phyloP scores from a whole-genome alignment of 2,888 invertebrate genomes.

The Drosophila flavopinicola region DNA sequence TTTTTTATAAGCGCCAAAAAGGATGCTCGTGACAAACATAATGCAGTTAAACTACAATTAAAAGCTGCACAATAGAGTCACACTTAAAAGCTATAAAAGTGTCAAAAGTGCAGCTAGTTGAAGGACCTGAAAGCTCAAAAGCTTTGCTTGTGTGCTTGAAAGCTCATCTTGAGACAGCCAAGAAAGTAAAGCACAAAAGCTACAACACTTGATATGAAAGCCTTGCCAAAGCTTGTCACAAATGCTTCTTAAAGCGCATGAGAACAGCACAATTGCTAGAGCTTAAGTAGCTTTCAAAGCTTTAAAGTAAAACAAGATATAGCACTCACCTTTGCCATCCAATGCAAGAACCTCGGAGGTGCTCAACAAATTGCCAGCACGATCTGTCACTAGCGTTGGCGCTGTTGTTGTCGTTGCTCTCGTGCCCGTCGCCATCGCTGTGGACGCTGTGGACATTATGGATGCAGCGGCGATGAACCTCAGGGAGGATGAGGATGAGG shows the following conservation, averaged over 20 bases:
- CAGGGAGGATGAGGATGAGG: constrained; percentile 28
- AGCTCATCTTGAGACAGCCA: not conserved
- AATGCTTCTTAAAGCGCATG: too few relatives aligned
- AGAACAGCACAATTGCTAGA: not conserved
- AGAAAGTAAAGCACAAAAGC: not conserved
- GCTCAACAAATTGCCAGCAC: constrained; percentile 41
- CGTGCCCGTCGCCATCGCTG: constrained; percentile 42
- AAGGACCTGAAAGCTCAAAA: not conserved
- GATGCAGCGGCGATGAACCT: constrained; percentile 47
- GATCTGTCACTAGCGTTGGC: constrained; percentile 41
- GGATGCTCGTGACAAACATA: not conserved
- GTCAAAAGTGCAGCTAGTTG: not conserved
- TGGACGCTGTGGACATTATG: constrained; percentile 48
- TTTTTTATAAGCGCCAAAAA: constrained; percentile 28
- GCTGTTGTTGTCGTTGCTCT: constrained; percentile 39
- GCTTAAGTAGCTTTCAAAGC: not conserved
- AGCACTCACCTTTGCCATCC: constrained; percentile 86
- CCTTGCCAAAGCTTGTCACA: not conserved
- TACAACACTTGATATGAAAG: not conserved
- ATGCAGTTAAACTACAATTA: not conserved
- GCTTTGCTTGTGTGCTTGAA: not conserved
- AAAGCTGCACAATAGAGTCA: not conserved
- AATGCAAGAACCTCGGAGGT: constrained; percentile 78
- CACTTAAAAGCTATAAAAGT: not conserved
- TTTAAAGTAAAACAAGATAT: not conserved